Percentiles rank a stretch among this genome's conserved stretches.
phyloP scores from a whole-genome alignment of 2,113 vertebrate genomes.

The Cheilinus undulatus region DNA sequence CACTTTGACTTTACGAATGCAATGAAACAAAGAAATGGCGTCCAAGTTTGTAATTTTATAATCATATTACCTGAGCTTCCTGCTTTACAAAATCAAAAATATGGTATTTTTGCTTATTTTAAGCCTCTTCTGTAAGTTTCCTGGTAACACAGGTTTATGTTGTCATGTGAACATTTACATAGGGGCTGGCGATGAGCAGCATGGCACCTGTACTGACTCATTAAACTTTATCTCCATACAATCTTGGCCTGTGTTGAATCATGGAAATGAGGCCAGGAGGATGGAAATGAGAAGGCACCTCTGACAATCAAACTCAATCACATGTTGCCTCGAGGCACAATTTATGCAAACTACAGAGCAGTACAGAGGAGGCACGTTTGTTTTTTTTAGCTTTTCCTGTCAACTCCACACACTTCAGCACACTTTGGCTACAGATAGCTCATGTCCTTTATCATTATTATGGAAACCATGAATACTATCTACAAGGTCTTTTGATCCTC shows the following conservation, averaged over 20 bases:
- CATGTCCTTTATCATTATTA: not conserved
- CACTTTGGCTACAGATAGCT: not conserved
- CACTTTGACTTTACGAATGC: too few species aligned
- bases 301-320: conserved; percentile 47
- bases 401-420: not conserved
- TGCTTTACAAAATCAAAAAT: too few species aligned
- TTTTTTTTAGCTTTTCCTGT: not conserved
- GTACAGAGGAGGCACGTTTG: conserved; percentile 2
- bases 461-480: not conserved
- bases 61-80: too few species aligned
- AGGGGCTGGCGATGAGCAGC: conserved; percentile 31
- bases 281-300: conserved; percentile 38
- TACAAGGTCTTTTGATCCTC: not conserved
- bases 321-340: conserved; percentile 6
- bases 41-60: too few species aligned
- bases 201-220: conserved; percentile 38
- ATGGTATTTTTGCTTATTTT: too few species aligned
- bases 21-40: too few species aligned
- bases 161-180: conserved; percentile 46
- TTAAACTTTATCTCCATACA: conserved; percentile 51
- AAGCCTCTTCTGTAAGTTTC: too few species aligned
- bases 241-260: conserved; percentile 26
- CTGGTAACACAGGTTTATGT: conserved; percentile 31
- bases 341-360: conserved; percentile 12
- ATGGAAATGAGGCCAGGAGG: conserved; percentile 36